A percentile compares a stretch with the other conserved stretches of the same genome.
These are phyloP conservation scores for Cyrtonyx montezumae DNA, from an alignment of 2,113 vertebrate species.

Conservation along the genomic window DNA sequence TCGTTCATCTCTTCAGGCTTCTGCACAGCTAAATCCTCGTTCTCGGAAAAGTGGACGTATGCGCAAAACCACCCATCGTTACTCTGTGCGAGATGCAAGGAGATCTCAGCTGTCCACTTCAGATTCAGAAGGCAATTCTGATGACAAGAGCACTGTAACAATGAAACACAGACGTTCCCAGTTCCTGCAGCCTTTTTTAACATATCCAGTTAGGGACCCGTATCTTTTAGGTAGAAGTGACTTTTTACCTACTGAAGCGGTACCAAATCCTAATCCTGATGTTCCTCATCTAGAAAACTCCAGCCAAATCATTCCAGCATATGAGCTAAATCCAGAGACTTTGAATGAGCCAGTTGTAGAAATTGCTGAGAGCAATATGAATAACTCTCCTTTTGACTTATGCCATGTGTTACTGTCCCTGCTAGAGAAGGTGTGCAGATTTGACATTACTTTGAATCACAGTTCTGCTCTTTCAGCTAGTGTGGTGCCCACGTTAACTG, in stretches of 20 bases:
- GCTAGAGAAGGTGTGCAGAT: slow-evolving; percentile 94
- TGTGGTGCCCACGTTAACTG: slow-evolving; percentile 91
- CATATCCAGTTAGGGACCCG: slow-evolving; percentile 67
- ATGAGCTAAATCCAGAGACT: slow-evolving; percentile 70
- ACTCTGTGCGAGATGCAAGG: slow-evolving; percentile 88
- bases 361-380: slow-evolving; percentile 80
- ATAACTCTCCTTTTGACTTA: slow-evolving; percentile 94
- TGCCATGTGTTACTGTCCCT: slow-evolving; percentile 91
- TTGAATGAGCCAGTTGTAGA: slow-evolving; percentile 82
- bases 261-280: background rate
- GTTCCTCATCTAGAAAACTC: slow-evolving; percentile 23
- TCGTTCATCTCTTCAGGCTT: slow-evolving; percentile 51
- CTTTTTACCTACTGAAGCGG: slow-evolving; percentile 13
- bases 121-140: slow-evolving; percentile 90
- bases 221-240: slow-evolving; percentile 57
- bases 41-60: slow-evolving; percentile 81
- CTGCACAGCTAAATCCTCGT: slow-evolving; percentile 73
- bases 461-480: slow-evolving; percentile 86
- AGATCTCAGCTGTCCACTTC: slow-evolving; percentile 92
- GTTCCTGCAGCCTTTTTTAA: slow-evolving; percentile 76
- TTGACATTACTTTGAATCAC: slow-evolving; percentile 90
- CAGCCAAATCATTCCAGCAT: slow-evolving; percentile 34
- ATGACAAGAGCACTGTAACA: slow-evolving; percentile 78
- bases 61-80: slow-evolving; percentile 84
- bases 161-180: slow-evolving; percentile 79